A percentile compares a stretch with the other conserved stretches of the same genome.
phyloP scores from a whole-genome alignment of 1,140 invertebrate genomes.

The Marisa cornuarietis region DNA sequence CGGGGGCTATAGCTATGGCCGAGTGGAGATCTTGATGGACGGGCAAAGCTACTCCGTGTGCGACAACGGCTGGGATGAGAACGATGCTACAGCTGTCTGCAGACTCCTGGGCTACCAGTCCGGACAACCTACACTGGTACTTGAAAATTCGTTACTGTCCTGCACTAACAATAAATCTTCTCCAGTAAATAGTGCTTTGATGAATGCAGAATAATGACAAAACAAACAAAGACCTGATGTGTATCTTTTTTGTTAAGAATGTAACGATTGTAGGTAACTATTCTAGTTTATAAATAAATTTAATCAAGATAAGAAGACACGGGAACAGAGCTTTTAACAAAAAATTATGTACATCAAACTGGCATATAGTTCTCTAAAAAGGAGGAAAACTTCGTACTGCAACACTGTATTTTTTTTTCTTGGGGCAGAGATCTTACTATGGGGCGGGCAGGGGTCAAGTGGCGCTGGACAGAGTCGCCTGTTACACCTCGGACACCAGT shows the following conservation, averaged over 20 bases:
- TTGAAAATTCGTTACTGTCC: not conserved
- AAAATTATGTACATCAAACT: no score
- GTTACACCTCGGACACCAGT: conserved; percentile 44
- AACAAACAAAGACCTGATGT: not conserved
- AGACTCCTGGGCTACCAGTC: conserved; percentile 30
- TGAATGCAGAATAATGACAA: no score
- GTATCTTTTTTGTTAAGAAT: not conserved
- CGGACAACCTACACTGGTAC: conserved; percentile 18
- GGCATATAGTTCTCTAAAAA: no score
- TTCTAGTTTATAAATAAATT: not conserved
- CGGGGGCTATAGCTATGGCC: conserved; percentile 42
- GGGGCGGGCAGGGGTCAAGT: conserved; percentile 43
- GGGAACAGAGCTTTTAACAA: no score
- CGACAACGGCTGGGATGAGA: conserved; percentile 45
- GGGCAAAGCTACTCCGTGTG: conserved; percentile 48
- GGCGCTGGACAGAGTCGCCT: conserved; percentile 48
- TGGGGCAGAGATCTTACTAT: conserved; percentile 39
- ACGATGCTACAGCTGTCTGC: conserved; percentile 41
- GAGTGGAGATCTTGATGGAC: conserved; percentile 49
- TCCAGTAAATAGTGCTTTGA: no score
- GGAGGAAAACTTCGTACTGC: not conserved
- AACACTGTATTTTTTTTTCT: not conserved
- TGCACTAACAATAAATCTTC: no score
- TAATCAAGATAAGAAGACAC: no score
- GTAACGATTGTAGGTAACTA: not conserved